Evolutionary conservation across 2,888 invertebrate genomes (phyloP).

Genomic region (Terebella lapidaria): DNA sequence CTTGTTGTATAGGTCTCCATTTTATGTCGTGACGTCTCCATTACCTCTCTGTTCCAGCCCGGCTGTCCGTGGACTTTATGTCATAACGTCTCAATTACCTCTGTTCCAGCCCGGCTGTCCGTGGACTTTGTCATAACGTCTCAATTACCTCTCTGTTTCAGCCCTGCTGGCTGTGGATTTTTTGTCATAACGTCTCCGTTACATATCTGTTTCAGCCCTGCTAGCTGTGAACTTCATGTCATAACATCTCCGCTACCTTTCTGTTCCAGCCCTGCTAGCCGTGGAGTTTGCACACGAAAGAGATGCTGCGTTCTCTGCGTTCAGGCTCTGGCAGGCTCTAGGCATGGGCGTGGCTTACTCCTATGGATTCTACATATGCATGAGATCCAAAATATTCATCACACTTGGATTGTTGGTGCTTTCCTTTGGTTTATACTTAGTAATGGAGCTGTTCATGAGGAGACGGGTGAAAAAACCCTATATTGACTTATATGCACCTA

Average conservation of each 20-base stretch:
- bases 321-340: background rate
- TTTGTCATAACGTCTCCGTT: background rate
- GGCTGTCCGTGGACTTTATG: too few species aligned
- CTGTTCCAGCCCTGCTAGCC: background rate
- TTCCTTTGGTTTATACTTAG: background rate
- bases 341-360: background rate
- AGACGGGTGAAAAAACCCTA: background rate
- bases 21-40: too few species aligned
- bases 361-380: background rate
- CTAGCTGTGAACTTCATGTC: too few species aligned
- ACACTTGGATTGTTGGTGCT: background rate
- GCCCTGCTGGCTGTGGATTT: too few species aligned
- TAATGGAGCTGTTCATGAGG: background rate
- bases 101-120: too few species aligned
- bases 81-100: too few species aligned
- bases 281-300: background rate
- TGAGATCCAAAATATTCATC: background rate
- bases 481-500: background rate
- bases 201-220: background rate
- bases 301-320: background rate
- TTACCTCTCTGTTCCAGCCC: too few species aligned
- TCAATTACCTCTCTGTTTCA: background rate
- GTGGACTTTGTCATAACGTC: too few species aligned
- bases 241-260: background rate
- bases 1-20: too few species aligned